Conservation (phyloP, 2,113 vertebrate species). For the Nothobranchius kuhntae region DNA sequence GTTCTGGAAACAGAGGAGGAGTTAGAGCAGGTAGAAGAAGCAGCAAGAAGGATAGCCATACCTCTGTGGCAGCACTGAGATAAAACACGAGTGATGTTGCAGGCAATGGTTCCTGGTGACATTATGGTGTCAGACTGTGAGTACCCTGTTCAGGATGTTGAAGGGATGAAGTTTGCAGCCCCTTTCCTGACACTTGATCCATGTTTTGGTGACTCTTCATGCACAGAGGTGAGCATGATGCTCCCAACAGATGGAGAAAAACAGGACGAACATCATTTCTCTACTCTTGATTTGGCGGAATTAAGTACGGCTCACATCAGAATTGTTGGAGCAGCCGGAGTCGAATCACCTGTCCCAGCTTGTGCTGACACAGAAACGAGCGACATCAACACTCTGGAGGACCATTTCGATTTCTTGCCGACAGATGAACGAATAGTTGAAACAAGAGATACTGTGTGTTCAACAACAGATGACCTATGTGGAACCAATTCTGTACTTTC, state of each 20-base stretch:
- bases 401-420: not conserved
- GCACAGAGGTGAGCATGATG: rapidly evolving
- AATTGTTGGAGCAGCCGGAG: rapidly evolving
- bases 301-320: not conserved
- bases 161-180: conserved; percentile 19
- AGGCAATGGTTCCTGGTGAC: conserved; percentile 17
- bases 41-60: conserved; percentile 78
- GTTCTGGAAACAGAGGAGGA: conserved; percentile 72
- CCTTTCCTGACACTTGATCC: conserved; percentile 10
- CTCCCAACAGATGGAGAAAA: not conserved
- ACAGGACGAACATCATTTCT: not conserved
- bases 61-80: conserved; percentile 77
- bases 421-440: not conserved
- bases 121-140: rapidly evolving
- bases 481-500: not conserved
- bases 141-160: conserved; percentile 6
- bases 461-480: not conserved
- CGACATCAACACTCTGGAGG: not conserved
- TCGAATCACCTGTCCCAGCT: conserved; percentile 6
- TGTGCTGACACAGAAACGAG: not conserved
- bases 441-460: not conserved
- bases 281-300: not conserved
- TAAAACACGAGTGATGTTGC: conserved; percentile 31
- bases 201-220: not conserved
- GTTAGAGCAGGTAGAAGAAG: conserved; percentile 62